Evolutionary conservation across 2,113 vertebrate species (phyloP).

Genomic region (Lophochroa leadbeateri): DNA sequence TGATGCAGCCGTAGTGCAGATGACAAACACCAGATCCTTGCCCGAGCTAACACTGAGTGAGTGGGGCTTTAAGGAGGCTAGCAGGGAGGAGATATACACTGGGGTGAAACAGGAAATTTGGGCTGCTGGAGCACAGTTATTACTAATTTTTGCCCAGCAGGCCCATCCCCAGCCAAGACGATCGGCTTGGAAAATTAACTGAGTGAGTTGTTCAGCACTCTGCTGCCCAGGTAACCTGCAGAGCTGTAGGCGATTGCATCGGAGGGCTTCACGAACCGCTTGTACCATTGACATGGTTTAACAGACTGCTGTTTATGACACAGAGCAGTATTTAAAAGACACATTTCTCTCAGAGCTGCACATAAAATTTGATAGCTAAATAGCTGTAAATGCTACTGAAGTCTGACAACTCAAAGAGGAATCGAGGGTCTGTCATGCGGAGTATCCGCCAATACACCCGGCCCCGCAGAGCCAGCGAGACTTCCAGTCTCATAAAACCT

Average conservation of each 20-base stretch:
- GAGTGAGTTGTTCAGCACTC: neutral
- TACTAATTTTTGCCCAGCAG: neutral
- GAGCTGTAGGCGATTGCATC: neutral
- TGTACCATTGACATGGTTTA: conserved; percentile 49
- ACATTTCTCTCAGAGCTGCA: conserved; percentile 60
- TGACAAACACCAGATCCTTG: neutral
- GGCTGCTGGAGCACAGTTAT: neutral
- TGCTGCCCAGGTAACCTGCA: neutral
- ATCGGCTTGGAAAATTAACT: neutral
- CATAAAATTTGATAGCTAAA: conserved; percentile 72
- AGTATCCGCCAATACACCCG: conserved; percentile 47
- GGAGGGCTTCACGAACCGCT: neutral
- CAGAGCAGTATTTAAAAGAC: conserved; percentile 68
- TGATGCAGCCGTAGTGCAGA: neutral
- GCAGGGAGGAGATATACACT: neutral
- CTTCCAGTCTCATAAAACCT: conserved; percentile 72
- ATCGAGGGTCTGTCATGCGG: conserved; percentile 31
- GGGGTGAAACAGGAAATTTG: neutral
- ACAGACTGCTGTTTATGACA: conserved; percentile 70
- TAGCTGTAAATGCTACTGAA: conserved; percentile 69
- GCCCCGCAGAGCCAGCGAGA: conserved; percentile 44
- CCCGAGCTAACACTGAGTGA: fast-evolving
- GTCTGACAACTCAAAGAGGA: conserved; percentile 65
- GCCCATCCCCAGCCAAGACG: neutral
- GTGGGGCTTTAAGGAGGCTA: fast-evolving